Conservation (phyloP, 2,797 vertebrate genomes). For the Gallinago stenura region DNA sequence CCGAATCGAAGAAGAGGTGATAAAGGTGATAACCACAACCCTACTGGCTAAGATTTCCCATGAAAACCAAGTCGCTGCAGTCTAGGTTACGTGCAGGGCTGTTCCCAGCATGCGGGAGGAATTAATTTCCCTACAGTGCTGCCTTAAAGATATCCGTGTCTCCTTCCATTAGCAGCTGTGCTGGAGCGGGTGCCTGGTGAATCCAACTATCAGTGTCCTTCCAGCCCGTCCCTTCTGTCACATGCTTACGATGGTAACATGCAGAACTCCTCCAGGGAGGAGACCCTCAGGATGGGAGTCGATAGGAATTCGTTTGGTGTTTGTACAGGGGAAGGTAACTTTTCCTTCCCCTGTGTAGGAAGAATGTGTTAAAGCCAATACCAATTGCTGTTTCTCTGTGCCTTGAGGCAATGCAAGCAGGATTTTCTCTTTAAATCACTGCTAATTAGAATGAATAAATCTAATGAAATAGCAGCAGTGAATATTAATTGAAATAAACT, state of each 20-base stretch:
- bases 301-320: background rate
- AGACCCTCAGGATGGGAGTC: background rate
- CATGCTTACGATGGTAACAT: background rate
- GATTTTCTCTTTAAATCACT: conserved; percentile 56
- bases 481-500: conserved; percentile 54
- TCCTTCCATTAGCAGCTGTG: background rate
- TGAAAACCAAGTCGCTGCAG: background rate
- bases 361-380: background rate
- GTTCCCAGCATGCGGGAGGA: background rate
- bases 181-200: background rate
- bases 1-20: fast-evolving
- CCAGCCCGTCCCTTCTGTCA: background rate
- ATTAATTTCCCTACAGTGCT: background rate
- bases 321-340: background rate
- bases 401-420: conserved; percentile 34
- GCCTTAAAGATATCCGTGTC: background rate
- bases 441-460: conserved; percentile 62
- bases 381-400: background rate
- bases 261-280: background rate
- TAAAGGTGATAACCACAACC: background rate
- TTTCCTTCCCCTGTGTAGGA: background rate
- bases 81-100: background rate
- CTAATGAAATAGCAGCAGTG: conserved; percentile 5
- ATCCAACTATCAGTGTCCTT: background rate
- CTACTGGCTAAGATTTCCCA: background rate